Percentiles rank a stretch among this genome's conserved stretches.
Evolutionary conservation across 1,140 invertebrate species (phyloP).

Genomic region (Drosophila insularis): DNA sequence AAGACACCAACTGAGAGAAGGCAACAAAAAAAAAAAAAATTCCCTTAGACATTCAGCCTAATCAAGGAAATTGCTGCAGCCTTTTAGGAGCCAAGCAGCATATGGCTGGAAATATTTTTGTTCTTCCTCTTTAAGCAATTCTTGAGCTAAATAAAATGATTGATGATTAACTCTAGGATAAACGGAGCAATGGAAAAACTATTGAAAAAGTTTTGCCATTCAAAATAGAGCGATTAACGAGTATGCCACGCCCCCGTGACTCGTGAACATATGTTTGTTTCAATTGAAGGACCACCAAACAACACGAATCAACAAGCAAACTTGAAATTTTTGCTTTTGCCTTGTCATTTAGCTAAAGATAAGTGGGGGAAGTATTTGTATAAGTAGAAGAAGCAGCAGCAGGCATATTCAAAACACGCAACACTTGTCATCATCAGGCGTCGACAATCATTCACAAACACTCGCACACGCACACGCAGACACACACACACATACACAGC

Average conservation of each 20-base stretch:
- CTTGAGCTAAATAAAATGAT: conserved; percentile 4
- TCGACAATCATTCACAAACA: conserved; percentile 62
- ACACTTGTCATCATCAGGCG: conserved; percentile 77
- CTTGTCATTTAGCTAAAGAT: conserved; percentile 52
- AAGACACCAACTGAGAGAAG: background rate
- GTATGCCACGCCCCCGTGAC: background rate
- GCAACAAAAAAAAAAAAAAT: conserved; percentile 6
- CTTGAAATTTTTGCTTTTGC: conserved; percentile 37
- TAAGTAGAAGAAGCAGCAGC: conserved; percentile 17
- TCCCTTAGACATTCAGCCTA: conserved; percentile 58
- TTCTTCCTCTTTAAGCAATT: conserved; percentile 12
- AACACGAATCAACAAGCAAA: conserved; percentile 43
- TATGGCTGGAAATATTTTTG: conserved; percentile 29
- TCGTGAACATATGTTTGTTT: conserved; percentile 25
- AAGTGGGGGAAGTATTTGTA: conserved; percentile 26
- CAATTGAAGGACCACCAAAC: conserved; percentile 31
- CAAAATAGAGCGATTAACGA: background rate
- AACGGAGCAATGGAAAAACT: background rate
- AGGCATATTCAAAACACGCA: conserved; percentile 76
- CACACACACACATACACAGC: conserved; percentile 8
- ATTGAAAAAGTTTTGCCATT: conserved; percentile 1
- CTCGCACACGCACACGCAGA: conserved; percentile 21
- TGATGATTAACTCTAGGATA: background rate
- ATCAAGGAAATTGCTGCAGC: conserved; percentile 73
- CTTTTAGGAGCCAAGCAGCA: conserved; percentile 56